phyloP scores from a whole-genome alignment of 1,140 invertebrate species.

The Drosophila bocki region DNA sequence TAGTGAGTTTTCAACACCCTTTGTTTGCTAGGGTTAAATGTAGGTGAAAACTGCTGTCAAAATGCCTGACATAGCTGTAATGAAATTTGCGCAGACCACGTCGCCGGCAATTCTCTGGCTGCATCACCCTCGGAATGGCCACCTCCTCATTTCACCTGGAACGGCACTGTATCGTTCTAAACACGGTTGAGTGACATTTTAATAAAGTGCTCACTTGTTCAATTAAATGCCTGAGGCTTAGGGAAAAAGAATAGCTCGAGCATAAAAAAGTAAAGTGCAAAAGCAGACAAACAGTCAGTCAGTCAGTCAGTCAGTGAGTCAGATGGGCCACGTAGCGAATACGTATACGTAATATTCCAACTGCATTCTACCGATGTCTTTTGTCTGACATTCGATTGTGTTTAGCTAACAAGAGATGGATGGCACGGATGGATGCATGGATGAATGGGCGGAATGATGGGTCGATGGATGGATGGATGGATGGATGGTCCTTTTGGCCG shows the following conservation, averaged over 20 bases:
- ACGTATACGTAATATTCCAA: slow-evolving; percentile 47
- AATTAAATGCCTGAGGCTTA: slow-evolving; percentile 68
- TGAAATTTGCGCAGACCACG: slow-evolving; percentile 75
- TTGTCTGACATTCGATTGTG: slow-evolving; percentile 55
- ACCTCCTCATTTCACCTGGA: slow-evolving; percentile 4
- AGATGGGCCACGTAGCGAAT: slow-evolving; percentile 17
- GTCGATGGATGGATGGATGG: slow-evolving; percentile 18
- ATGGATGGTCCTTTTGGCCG: slow-evolving; percentile 16
- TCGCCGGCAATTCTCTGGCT: slow-evolving; percentile 28
- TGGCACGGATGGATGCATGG: slow-evolving; percentile 29
- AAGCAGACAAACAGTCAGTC: slow-evolving; percentile 41
- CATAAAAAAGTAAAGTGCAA: slow-evolving; percentile 61
- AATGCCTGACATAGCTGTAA: slow-evolving; percentile 74
- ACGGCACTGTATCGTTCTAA: slow-evolving; percentile 35
- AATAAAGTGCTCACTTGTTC: slow-evolving; percentile 83
- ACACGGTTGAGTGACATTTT: slow-evolving; percentile 80
- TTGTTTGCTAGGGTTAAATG: slow-evolving; percentile 55
- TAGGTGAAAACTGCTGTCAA: slow-evolving; percentile 77
- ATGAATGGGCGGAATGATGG: slow-evolving; percentile 29
- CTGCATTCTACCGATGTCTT: slow-evolving; percentile 32
- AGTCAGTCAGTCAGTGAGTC: slow-evolving; percentile 21
- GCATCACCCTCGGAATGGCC: not conserved
- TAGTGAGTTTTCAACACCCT: not conserved
- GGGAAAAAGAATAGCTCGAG: slow-evolving; percentile 12
- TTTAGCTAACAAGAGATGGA: slow-evolving; percentile 54